These are phyloP conservation scores for Mythimna impura DNA, from an alignment of 2,888 invertebrate species.

Conservation along the genomic window DNA sequence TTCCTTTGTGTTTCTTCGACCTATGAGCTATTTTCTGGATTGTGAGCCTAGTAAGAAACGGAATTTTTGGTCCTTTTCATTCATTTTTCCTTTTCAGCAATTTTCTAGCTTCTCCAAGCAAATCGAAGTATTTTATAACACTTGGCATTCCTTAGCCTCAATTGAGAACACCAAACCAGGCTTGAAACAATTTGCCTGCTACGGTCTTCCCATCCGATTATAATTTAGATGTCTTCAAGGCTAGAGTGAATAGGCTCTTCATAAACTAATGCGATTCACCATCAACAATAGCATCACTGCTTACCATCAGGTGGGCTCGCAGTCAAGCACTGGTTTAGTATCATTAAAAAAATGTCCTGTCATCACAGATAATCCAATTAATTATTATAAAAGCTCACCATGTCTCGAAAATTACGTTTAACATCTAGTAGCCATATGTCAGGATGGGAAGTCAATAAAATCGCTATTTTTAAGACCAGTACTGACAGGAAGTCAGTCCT, in stretches of 20 bases:
- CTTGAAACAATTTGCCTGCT: too few relatives aligned
- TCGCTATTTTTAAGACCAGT: not conserved
- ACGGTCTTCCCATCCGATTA: too few relatives aligned
- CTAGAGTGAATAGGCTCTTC: too few relatives aligned
- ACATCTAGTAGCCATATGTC: conserved; percentile 10
- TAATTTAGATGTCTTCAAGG: too few relatives aligned
- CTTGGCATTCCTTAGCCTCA: not conserved
- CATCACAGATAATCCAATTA: too few relatives aligned
- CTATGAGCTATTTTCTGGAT: conserved; percentile 12
- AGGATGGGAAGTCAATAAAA: conserved; percentile 2
- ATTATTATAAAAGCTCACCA: too few relatives aligned
- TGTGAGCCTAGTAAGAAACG: not conserved
- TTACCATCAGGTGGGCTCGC: too few relatives aligned
- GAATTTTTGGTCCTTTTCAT: not conserved
- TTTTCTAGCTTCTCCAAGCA: not conserved
- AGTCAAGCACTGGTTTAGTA: too few relatives aligned
- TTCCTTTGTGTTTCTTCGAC: conserved; percentile 19
- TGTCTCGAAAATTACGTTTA: not conserved
- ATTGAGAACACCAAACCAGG: not conserved
- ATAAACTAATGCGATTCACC: too few relatives aligned
- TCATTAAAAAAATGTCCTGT: too few relatives aligned
- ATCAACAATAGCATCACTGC: too few relatives aligned
- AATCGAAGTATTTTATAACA: not conserved
- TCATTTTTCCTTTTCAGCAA: not conserved
- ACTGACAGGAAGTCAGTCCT: not conserved